phyloP scores from a whole-genome alignment of 2,113 vertebrate genomes.

The Entomyzon cyanotis region DNA sequence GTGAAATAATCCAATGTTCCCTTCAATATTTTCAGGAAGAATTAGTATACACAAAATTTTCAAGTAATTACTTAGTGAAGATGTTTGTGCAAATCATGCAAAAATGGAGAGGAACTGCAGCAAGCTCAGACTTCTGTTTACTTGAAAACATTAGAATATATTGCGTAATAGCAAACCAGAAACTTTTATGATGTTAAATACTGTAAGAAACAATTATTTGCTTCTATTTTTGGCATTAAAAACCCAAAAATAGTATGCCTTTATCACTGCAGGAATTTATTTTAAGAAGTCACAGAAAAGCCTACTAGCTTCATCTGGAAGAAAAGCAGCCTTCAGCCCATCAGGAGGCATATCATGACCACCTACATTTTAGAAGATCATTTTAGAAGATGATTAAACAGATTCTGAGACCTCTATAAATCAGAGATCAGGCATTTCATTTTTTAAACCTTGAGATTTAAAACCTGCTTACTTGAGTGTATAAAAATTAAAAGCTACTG shows the following conservation, averaged over 20 bases:
- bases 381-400: neutral
- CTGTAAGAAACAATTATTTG: neutral
- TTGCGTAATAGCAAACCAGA: neutral
- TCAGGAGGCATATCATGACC: neutral
- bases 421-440: neutral
- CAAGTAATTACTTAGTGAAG: neutral
- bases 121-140: neutral
- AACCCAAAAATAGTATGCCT: neutral
- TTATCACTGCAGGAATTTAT: neutral
- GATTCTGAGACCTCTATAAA: neutral
- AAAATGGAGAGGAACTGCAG: neutral
- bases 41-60: neutral
- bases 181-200: neutral
- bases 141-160: neutral
- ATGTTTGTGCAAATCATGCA: neutral
- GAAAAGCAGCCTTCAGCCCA: neutral
- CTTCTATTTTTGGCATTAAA: neutral
- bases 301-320: neutral
- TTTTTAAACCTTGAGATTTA: neutral
- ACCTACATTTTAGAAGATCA: neutral
- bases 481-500: neutral
- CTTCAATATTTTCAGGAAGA: neutral
- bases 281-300: neutral
- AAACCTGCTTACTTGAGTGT: neutral
- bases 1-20: neutral